Evolutionary conservation across 2,113 vertebrate species (phyloP).

Genomic region (Ailuropoda melanoleuca): DNA sequence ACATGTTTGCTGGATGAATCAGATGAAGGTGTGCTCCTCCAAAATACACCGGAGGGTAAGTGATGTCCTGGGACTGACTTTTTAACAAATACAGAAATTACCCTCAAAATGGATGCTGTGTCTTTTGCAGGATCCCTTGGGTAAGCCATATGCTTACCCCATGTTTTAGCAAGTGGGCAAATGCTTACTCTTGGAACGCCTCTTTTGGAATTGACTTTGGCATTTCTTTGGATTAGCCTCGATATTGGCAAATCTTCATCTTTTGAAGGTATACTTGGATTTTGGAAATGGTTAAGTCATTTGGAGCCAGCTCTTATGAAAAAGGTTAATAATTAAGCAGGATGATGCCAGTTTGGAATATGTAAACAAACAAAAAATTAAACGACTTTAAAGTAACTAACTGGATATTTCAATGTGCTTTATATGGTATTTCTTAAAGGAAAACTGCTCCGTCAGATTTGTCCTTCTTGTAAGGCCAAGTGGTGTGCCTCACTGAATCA

Average conservation of each 20-base stretch:
- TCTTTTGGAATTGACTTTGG: neutral
- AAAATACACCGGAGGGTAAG: too few species aligned
- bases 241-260: neutral
- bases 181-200: neutral
- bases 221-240: neutral
- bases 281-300: neutral
- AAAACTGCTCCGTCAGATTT: neutral
- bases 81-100: too few species aligned
- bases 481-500: neutral
- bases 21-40: accelerated
- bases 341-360: neutral
- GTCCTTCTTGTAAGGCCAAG: neutral
- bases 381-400: neutral
- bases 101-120: neutral
- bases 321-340: neutral
- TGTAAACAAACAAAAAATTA: neutral
- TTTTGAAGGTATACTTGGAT: neutral
- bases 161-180: neutral
- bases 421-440: neutral
- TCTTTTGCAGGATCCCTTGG: neutral
- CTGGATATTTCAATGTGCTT: neutral
- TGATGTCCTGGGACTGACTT: too few species aligned
- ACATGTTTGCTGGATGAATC: accelerated
- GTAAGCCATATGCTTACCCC: accelerated
- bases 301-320: neutral